Conservation (phyloP, 1,140 invertebrate genomes). For the Drosophila sturtevanti region DNA sequence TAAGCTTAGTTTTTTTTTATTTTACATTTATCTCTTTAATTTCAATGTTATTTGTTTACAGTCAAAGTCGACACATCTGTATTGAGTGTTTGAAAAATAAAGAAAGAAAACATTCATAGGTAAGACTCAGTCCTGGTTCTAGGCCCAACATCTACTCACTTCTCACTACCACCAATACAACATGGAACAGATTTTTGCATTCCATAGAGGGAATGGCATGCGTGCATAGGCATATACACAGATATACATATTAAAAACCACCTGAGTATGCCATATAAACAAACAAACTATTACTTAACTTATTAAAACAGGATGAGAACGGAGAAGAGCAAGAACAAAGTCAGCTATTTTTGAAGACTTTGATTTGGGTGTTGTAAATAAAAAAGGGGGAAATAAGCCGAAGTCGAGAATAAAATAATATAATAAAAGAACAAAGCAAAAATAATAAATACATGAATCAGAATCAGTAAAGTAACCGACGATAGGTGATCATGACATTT, state of each 20-base stretch:
- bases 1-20: background rate
- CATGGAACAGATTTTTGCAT: conserved; percentile 68
- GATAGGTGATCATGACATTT: conserved; percentile 73
- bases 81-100: background rate
- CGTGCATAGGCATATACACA: background rate
- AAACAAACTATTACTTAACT: conserved; percentile 26
- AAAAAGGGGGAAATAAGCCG: background rate
- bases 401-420: conserved; percentile 15
- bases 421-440: conserved; percentile 47
- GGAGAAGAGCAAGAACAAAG: background rate
- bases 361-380: background rate
- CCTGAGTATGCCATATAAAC: conserved; percentile 60
- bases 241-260: conserved; percentile 43
- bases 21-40: background rate
- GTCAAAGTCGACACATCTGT: background rate
- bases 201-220: conserved; percentile 35
- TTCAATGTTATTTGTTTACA: background rate
- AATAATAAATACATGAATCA: conserved; percentile 63
- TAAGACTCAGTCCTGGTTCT: background rate
- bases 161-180: background rate
- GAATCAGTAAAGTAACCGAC: conserved; percentile 42
- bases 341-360: conserved; percentile 5
- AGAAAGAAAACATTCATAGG: conserved; percentile 30
- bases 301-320: background rate
- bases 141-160: conserved; percentile 16